Percentiles rank a stretch among this genome's conserved stretches.
Conservation (phyloP, 2,888 invertebrate genomes). For the Synergus itoensis region DNA sequence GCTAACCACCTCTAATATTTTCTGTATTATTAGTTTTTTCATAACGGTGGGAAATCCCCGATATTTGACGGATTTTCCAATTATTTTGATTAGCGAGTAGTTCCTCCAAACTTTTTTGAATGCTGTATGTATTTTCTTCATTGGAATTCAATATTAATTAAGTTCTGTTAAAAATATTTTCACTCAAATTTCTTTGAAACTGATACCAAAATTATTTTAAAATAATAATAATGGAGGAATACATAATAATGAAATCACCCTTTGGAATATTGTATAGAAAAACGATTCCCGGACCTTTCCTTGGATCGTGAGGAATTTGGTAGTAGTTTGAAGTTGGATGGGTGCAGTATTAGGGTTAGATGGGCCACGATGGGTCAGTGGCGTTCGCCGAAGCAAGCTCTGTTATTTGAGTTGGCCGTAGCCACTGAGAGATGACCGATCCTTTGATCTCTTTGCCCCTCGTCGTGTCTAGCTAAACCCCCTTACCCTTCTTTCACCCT, state of each 20-base stretch:
- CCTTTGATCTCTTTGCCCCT: conserved; percentile 75
- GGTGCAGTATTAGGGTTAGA: conserved; percentile 72
- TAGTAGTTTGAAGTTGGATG: conserved; percentile 19
- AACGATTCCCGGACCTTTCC: neutral
- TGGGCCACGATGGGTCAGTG: conserved; percentile 64
- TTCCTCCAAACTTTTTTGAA: neutral
- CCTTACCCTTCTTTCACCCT: conserved; percentile 62
- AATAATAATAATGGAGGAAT: neutral
- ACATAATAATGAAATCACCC: neutral
- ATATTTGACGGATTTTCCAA: conserved; percentile 45
- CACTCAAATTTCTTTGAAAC: too few species aligned
- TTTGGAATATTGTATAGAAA: neutral
- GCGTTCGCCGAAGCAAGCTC: conserved; percentile 72
- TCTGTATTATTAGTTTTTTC: conserved; percentile 74
- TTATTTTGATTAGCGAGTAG: conserved; percentile 20
- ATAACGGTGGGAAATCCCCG: conserved; percentile 44
- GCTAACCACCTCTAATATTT: conserved; percentile 66
- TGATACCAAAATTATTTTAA: too few species aligned
- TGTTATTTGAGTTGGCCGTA: conserved; percentile 77
- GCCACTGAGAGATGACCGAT: conserved; percentile 72
- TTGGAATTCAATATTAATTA: neutral
- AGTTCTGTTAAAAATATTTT: too few species aligned
- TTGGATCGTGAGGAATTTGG: conserved; percentile 29
- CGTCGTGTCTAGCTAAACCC: conserved; percentile 58
- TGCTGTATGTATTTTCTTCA: neutral